Conservation (phyloP, 2,797 vertebrate species). For the Gallirallus australis region DNA sequence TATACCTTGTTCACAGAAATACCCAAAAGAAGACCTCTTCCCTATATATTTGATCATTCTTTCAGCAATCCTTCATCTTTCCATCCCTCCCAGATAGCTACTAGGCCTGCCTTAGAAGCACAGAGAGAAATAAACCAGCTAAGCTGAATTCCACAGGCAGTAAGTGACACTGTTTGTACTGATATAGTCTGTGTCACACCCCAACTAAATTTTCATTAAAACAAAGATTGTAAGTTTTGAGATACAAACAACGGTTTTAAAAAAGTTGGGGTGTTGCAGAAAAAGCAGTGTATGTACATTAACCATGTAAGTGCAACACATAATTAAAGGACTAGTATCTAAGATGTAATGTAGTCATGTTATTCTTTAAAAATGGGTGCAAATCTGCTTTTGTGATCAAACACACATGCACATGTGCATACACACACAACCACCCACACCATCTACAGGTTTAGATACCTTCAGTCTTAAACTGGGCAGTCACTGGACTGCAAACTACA, state of each 20-base stretch:
- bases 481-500: not conserved
- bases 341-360: not conserved
- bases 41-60: not conserved
- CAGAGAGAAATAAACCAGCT: not conserved
- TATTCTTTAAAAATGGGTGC: not conserved
- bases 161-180: not conserved
- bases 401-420: accelerated
- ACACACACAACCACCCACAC: not conserved
- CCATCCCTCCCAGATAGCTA: not conserved
- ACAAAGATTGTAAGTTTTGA: not conserved
- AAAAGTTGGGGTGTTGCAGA: not conserved
- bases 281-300: not conserved
- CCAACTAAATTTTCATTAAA: not conserved
- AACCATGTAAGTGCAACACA: accelerated
- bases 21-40: not conserved
- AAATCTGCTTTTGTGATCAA: not conserved
- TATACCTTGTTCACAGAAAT: not conserved
- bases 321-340: not conserved
- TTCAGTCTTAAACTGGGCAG: not conserved
- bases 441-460: not conserved
- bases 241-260: not conserved
- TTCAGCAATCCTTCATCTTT: not conserved
- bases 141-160: not conserved
- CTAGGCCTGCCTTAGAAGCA: not conserved
- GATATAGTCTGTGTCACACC: not conserved